These are phyloP conservation scores for Exaiptasia diaphana DNA, from an alignment of 64 coral and sea anemone species.

Conservation along the genomic window DNA sequence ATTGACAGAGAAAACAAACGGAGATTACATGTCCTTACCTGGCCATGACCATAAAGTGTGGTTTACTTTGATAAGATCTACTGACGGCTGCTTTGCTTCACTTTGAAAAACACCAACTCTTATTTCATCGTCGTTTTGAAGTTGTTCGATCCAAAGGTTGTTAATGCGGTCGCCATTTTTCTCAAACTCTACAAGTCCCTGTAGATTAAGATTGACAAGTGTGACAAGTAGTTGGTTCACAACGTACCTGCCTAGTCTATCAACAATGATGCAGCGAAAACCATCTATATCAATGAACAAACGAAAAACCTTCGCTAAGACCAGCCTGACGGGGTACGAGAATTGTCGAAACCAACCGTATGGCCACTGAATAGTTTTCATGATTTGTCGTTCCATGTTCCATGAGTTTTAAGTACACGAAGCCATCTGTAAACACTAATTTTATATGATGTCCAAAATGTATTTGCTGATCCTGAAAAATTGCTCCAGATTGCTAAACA, in stretches of 20 bases:
- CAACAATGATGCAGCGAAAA: neutral
- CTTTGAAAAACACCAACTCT: neutral
- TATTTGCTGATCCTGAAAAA: neutral
- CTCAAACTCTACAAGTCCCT: slow-evolving; percentile 26
- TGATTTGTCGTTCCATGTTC: too few species aligned
- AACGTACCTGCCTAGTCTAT: neutral
- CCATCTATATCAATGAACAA: neutral
- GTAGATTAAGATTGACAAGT: neutral
- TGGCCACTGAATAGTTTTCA: neutral
- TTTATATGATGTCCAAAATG: neutral
- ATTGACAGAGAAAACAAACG: neutral
- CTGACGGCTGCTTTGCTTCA: neutral
- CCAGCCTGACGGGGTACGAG: neutral
- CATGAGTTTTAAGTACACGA: neutral
- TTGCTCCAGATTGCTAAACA: neutral
- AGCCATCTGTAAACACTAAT: neutral
- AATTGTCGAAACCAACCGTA: neutral
- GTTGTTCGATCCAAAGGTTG: slow-evolving; percentile 50
- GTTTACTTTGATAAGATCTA: neutral
- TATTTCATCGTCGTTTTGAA: slow-evolving; percentile 32
- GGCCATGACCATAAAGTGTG: neutral
- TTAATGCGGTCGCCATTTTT: slow-evolving; percentile 23
- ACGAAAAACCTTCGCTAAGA: neutral
- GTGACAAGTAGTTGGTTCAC: neutral
- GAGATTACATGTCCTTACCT: neutral